Base-by-base conservation (phyloP, 1,140 invertebrate species). In the Papilio polytes region DNA sequence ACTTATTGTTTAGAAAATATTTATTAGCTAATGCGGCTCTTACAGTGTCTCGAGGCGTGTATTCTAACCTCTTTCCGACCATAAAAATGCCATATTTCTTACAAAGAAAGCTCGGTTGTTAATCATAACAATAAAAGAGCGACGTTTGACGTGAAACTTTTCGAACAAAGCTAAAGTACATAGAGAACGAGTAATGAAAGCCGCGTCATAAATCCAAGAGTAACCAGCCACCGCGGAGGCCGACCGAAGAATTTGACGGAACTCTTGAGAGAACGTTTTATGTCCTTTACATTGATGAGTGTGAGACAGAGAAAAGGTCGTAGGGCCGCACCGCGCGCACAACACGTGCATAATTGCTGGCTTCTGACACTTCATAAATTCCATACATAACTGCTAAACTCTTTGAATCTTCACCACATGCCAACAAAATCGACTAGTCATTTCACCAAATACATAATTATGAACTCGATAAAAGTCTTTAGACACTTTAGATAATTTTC, bases 211-310 rank as follows among this genome's bases (percentile, higher is more conserved):
- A 91, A 90, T 90, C 85, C 84, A 86, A 85, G 79, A 83, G 80
- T 81, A 87, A 84, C 81, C 84, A 83, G 86, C 85, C 86, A 87
- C 85, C 83, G 85, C 79, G 80, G 74, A 81, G 66, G 74, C 73
- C 82, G 78, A 73, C 78, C 81, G 80, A 85, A 85, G 83, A 87
- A 88, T 85, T 89, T 87, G 85, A 86, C 86, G 86, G 88, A 90
- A 90, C 84, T 83, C 81, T 81, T 84, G 83, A 83, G 83, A 83
- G 86, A 85, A 88, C 70, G 83, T 88, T 92, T 92, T 91, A 91
- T 89, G 90, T 88, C 89, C 84, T 87, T 87, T 89, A 90, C 88
- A 91, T 89, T 91, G 89, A 91, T 89, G 90, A 89, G 85, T 84
- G 81, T 89, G 77, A 84, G 88, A 85, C 70, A 63, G 53, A 41